Evolutionary conservation across 2,888 invertebrate species (phyloP), one percentile per base, ranked within the genome.

Genomic region (Drosophila recens): DNA sequence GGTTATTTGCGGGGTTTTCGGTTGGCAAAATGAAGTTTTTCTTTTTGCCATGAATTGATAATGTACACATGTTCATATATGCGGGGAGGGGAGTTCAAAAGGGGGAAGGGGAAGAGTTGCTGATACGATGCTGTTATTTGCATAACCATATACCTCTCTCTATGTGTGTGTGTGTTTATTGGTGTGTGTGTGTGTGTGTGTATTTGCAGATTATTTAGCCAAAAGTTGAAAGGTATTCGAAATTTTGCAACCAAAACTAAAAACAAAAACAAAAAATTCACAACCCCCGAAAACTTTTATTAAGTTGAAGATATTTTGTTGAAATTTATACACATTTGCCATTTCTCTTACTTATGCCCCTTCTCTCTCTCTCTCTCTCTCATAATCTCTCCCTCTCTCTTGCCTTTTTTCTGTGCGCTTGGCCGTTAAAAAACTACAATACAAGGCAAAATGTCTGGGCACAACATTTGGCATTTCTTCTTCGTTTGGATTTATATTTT

Each of bases 41-140:
- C 82, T 81, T 81, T 62, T 87, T 73, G 85, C 84, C 86, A 86
- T 86, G 86, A 86, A 86, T 86, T 86, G 86, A 86, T 86, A 86
- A 86, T 89, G 89, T 87, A 86, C 87, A 84, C 84, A 86, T 87
- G 89, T 79, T 89, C 85, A 78, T 80, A 78, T 82, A 78, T 79
- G 67, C 69, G 86, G 23, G 10, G 13, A 34, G 10, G 2, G 11
- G 5, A 6, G 8, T 11, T 20, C 0, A 10, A 27, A 17, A 13
- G 3, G 34, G 61, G 17, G 52, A n/a, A 4, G 27, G 3, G 34
- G 57, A 13, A 48, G 10, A 10, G 30, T 34, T 54, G 57, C 72
- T 75, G 79, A 80, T 80, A 80, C 79, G 74, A 59, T 74, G 76
- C 66, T 79, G 73, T 72, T 79, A 84, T 84, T 84, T 84, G 84